Percentiles rank a stretch among this genome's conserved stretches.
These are phyloP conservation scores for Psittacula echo DNA, from an alignment of 2,797 vertebrate species.

Conservation along the genomic window DNA sequence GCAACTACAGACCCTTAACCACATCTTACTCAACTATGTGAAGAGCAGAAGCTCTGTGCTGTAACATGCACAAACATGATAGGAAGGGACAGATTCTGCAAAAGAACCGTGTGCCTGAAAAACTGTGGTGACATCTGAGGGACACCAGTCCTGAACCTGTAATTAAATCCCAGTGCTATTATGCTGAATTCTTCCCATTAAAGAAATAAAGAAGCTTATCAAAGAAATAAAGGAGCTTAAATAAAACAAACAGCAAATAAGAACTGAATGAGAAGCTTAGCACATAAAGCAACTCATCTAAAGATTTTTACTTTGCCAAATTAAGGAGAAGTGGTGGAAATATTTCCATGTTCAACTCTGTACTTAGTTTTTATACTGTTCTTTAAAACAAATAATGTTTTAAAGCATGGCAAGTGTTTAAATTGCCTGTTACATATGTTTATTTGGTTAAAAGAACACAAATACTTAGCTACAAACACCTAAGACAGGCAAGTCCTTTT, in stretches of 20 bases:
- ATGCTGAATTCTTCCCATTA: background rate
- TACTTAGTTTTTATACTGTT: background rate
- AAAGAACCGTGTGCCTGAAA: background rate
- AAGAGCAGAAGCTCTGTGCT: background rate
- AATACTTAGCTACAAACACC: background rate
- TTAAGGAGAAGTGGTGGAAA: background rate
- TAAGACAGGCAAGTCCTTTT: background rate
- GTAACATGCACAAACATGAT: no score
- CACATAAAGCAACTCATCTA: background rate
- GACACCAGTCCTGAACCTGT: background rate
- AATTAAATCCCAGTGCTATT: background rate
- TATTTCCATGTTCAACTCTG: background rate
- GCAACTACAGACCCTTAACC: background rate
- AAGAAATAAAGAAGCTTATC: background rate
- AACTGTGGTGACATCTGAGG: background rate
- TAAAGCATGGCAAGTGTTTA: background rate
- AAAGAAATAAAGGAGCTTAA: background rate
- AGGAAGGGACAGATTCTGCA: background rate
- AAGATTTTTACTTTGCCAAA: background rate
- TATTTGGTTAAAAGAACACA: background rate
- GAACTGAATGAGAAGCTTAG: background rate
- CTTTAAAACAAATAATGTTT: background rate
- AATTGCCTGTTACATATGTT: background rate
- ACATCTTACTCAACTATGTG: background rate
- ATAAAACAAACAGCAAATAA: constrained; percentile 19